Percentiles rank a stretch among this genome's conserved stretches.
Conservation (phyloP, 2,113 vertebrate species). For the Lichenostomus cassidix region DNA sequence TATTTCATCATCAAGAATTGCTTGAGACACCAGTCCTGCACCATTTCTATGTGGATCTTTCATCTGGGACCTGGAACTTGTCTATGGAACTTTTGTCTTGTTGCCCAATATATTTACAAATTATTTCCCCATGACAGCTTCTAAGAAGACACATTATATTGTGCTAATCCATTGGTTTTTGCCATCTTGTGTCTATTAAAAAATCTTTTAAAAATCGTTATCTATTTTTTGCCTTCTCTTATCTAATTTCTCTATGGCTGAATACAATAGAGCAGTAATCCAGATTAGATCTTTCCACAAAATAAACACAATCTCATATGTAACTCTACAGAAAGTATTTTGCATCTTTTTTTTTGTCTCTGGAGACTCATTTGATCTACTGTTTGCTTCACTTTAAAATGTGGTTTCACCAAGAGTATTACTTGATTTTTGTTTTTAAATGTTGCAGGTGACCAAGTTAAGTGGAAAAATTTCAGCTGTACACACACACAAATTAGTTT, state of each 20-base stretch:
- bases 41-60: background rate
- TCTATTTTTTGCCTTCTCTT: background rate
- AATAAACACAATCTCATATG: background rate
- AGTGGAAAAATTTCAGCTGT: background rate
- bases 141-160: background rate
- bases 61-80: background rate
- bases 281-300: background rate
- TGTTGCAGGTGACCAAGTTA: background rate
- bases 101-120: background rate
- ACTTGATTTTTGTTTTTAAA: background rate
- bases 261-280: background rate
- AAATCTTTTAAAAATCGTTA: background rate
- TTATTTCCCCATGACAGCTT: background rate
- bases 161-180: background rate
- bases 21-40: background rate
- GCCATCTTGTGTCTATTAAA: background rate
- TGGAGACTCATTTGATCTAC: background rate
- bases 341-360: background rate
- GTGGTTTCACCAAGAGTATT: background rate
- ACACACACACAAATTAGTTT: background rate
- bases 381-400: background rate
- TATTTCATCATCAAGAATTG: background rate
- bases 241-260: background rate
- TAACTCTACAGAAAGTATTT: background rate
- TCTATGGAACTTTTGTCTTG: background rate